A percentile compares a stretch with the other conserved stretches of the same genome.
phyloP scores from a whole-genome alignment of 2,797 vertebrate species.

The Odontamblyopus lacepedii region DNA sequence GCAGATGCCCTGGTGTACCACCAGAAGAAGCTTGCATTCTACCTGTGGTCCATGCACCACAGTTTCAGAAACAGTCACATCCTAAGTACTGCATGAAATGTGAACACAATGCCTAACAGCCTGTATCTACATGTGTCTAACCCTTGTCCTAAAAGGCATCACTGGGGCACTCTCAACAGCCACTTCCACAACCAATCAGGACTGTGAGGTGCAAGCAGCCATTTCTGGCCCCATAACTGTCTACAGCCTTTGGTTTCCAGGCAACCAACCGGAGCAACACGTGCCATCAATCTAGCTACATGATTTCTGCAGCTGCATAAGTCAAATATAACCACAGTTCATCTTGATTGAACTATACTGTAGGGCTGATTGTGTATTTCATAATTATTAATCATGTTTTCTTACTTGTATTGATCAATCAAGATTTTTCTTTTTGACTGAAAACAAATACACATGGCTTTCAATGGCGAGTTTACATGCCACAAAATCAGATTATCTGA shows the following conservation, averaged over 20 bases:
- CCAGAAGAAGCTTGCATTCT: too few species aligned
- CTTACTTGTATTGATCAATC: too few species aligned
- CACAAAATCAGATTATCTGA: too few species aligned
- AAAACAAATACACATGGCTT: background rate
- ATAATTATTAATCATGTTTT: too few species aligned
- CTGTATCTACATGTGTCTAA: background rate
- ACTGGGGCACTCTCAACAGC: background rate
- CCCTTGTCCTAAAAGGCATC: background rate
- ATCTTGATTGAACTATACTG: background rate
- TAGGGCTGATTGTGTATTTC: too few species aligned
- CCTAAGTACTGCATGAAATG: background rate
- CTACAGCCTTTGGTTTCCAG: constrained; percentile 9
- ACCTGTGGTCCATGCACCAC: too few species aligned
- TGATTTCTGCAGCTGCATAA: background rate
- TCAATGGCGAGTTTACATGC: background rate
- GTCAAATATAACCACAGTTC: background rate
- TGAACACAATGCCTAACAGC: too few species aligned
- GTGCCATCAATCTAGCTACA: background rate
- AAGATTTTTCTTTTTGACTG: too few species aligned
- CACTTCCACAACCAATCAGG: constrained; percentile 2
- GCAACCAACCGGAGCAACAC: constrained; percentile 3
- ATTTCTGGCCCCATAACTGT: constrained; percentile 5
- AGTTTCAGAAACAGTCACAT: too few species aligned
- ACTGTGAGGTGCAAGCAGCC: background rate
- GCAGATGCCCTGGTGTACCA: too few species aligned